Percentiles rank a stretch among this genome's conserved stretches.
Evolutionary conservation across 37 sponge, comb jelly and placozoan species (phyloP).

Genomic region (Amphimedon queenslandica): DNA sequence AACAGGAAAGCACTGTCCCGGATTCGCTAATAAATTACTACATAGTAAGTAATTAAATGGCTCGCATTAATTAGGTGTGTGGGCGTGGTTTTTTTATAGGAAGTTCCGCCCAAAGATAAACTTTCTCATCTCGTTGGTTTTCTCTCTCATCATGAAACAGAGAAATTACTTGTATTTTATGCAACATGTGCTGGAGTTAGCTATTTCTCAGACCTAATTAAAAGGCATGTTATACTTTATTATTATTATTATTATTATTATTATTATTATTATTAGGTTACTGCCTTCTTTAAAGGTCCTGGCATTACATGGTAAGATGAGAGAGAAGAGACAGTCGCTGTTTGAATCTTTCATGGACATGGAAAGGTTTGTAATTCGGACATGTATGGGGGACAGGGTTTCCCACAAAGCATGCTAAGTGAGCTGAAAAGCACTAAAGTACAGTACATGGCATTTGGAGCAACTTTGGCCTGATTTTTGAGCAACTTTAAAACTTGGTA

Average conservation of each 20-base stretch:
- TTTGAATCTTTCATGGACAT: constrained; percentile 67
- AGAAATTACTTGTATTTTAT: constrained; percentile 89
- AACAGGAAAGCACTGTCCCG: too few species aligned
- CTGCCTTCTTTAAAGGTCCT: constrained; percentile 33
- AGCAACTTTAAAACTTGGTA: too few species aligned
- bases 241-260: neutral
- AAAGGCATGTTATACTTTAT: constrained; percentile 13
- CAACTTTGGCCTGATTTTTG: too few species aligned
- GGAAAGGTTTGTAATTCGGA: constrained; percentile 9
- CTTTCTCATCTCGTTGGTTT: constrained; percentile 18
- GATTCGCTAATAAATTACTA: constrained; percentile 74
- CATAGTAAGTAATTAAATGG: constrained; percentile 26
- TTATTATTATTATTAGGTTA: neutral
- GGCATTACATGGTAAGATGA: constrained; percentile 93
- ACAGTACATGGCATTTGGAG: too few species aligned
- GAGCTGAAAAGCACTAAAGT: too few species aligned
- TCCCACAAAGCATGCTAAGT: too few species aligned
- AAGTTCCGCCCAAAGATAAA: constrained; percentile 15
- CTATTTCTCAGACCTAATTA: constrained; percentile 56
- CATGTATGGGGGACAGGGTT: too few species aligned
- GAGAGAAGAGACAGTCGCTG: constrained; percentile 51
- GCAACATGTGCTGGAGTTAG: constrained; percentile 96
- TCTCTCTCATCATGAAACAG: constrained; percentile 1
- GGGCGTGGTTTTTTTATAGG: neutral
- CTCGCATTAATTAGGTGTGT: neutral